Base-by-base conservation (phyloP, 2,113 vertebrate species). In the Ascaphus truei region DNA sequence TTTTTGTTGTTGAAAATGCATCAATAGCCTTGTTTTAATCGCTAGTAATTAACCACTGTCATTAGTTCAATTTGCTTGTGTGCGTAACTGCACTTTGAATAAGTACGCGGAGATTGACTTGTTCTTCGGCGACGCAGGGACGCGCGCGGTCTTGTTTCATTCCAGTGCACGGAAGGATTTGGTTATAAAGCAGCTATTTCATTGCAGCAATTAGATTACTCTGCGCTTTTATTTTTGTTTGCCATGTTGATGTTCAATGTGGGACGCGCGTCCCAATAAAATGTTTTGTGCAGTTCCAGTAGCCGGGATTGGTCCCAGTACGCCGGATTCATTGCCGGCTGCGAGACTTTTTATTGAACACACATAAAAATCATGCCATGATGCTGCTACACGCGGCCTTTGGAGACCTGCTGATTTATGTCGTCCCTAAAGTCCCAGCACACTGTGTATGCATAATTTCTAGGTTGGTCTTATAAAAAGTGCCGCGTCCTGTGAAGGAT, bases 401-500 rank as follows among this genome's bases (percentile, higher is more conserved):
- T 6, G 34, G 50, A 33, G 52, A 43, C 11, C 51, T 10, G 12
- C 23, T 67, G 65, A 68, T 68, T 68, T 68, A 68, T 67, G 53
- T 18, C 13, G 43, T 47, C 51, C 51, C 51, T 18, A 16, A 5
- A 26, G 23, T 10, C 22, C 51, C n/a, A 33, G 50, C 25, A 25
- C 34, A 50, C 60, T 39, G 62, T 34, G 62, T 65, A 52, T 58
- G 65, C 53, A 68, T 68, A 68, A 68, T 68, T 68, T 68, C 65
- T 68, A 68, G 65, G 65, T 68, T 68, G 65, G 56, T 10, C 65
- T 53, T 68, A 68, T 68, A 68, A 68, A 68, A 68, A 68, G 65
- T 25, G 15, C 7, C 52, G 16, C 7, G 25, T 58, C 52, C 37
- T 25, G 27, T 10, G 51, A 22, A 34, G 15, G 15, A 31, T 52